Evolutionary conservation across 2,797 vertebrate genomes (phyloP), one percentile per base, ranked within the genome.

Genomic region (Chromis chromis): DNA sequence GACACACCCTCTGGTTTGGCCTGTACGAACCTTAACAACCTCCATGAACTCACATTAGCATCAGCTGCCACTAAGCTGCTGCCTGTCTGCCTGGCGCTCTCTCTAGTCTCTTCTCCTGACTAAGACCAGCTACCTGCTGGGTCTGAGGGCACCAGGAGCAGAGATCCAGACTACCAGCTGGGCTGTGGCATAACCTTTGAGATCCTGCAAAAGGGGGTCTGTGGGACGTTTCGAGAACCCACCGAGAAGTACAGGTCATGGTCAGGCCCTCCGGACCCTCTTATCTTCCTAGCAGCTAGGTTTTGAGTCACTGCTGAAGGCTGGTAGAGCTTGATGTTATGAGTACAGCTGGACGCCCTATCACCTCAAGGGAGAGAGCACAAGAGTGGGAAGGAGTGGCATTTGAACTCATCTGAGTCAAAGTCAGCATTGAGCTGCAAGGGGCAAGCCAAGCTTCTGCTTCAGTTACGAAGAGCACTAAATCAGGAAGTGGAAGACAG

Each of bases 321-420:
- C 56, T 36, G 46, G 67, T 50, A 27, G 46, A 74, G 69, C 58
- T 24, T 46, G 56, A 49, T 44, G 63, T 40, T 72, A 59, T n/a
- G 44, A 65, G 57, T 64, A 52, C 60, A 82, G 68, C 67, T 76
- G 64, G 67, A 78, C 17, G 60, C 48, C 33, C 61, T 53, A 79
- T 81, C 44, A 33, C 68, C 53, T 71, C 65, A 13, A 70, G 50
- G 44, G 49, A 63, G 28, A 63, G 36, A 56, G 55, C 63, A 74
- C 48, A 58, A 19, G 27, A 66, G 65, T 60, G 48, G 59, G 60
- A 70, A 57, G 65, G 46, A 40, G 17, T 70, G 39, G 70, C 75
- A 74, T 85, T 86, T 87, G 59, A 86, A 79, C 79, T 59, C 19
- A 54, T 49, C 59, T 31, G 60, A 79, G 70, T 65, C 64, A 59